A percentile compares a stretch with the other conserved stretches of the same genome.
phyloP scores from a whole-genome alignment of 2,113 vertebrate species.

The Pavo muticus region DNA sequence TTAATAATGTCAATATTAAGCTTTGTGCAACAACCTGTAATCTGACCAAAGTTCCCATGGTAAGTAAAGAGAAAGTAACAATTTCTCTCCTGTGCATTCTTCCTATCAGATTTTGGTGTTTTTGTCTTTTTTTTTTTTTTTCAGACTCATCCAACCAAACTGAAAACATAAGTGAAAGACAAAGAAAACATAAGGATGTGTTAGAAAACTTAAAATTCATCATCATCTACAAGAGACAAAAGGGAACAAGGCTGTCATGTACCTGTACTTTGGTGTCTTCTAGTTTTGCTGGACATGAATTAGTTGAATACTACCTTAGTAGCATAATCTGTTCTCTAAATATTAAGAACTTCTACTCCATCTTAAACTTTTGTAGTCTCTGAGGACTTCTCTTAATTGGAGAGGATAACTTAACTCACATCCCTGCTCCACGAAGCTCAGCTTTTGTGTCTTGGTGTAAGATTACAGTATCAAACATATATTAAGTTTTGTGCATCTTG shows the following conservation, averaged over 20 bases:
- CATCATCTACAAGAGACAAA: background rate
- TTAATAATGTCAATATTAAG: background rate
- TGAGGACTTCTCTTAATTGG: background rate
- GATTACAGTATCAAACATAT: fast-evolving
- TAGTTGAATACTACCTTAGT: background rate
- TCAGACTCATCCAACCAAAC: background rate
- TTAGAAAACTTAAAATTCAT: background rate
- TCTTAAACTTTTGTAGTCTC: background rate
- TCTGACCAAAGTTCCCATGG: background rate
- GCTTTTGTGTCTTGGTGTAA: background rate
- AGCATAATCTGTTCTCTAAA: background rate
- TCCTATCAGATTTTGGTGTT: background rate
- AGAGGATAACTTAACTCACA: background rate
- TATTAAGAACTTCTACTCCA: background rate
- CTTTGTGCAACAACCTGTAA: background rate
- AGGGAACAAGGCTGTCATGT: background rate
- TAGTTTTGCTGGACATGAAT: background rate
- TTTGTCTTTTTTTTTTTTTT: background rate
- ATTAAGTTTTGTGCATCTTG: background rate
- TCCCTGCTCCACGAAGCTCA: fast-evolving
- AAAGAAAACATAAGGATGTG: background rate
- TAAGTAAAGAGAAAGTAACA: background rate
- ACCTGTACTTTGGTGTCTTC: background rate
- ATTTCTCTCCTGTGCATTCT: background rate
- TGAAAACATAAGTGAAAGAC: background rate